Base-by-base conservation (phyloP, 92 coral and sea anemone genomes). In the Phymanthus crucifer region DNA sequence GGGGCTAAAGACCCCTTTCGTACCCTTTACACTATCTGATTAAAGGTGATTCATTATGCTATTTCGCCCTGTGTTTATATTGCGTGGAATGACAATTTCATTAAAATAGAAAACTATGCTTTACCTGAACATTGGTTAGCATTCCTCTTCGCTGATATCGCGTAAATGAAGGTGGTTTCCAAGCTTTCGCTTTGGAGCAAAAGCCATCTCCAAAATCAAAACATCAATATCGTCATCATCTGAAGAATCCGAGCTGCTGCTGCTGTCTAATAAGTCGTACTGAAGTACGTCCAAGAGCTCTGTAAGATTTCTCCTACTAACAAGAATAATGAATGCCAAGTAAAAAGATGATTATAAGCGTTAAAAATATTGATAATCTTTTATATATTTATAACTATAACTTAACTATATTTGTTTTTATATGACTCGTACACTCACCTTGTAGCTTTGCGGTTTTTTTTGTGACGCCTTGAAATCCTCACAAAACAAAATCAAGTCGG, bases 101-200 rank as follows among this genome's bases (percentile, higher is more conserved):
- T 65, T 65, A 65, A 65, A 67, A 67, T 4, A 67, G 43, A 67
- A 67, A 67, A 67, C 3, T 26, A 6, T 33, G 11, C 19, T 46
- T 71, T 47, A 54, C 77, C 84, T 69, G 26, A 80, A 80, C 84
- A 80, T 80, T 80, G 64, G 58, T 71, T 80, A 78, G 71, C 84
- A 80, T 40, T 80, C 66, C 23, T 36, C 64, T 32, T 80, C 84
- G 33, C 68, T 70, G 57, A 80, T 50, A 21, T 80, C 84, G 33
- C 71, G 31, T 31, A 80, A 26, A 46, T 80, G 70, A 6, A 80
- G 70, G 35, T 35, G 57, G n/a, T 70, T 75, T 80, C 84, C 45
- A n/a, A 46, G 76, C 43, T 34, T 21, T 31, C 61, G 68, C 45
- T 70, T 80, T 29, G 43, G 19, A 23, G 64, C 57, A 79, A 79